phyloP scores from a whole-genome alignment of 1,140 invertebrate species.

The Penaeus indicus region DNA sequence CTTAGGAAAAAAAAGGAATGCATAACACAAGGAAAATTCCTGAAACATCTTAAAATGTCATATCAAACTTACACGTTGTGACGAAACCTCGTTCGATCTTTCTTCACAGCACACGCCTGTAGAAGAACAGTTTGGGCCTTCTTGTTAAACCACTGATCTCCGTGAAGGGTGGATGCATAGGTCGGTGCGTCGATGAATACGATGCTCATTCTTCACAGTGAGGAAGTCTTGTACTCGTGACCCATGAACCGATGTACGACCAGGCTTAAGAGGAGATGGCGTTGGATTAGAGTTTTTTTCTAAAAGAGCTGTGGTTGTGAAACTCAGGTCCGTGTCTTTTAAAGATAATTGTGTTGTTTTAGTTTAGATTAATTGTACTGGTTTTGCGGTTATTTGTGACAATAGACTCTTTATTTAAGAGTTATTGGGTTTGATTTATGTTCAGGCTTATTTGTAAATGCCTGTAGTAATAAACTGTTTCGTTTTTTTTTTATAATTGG shows the following conservation, averaged over 20 bases:
- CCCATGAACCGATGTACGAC: slow-evolving; percentile 66
- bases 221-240: slow-evolving; percentile 58
- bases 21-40: too few relatives aligned
- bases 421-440: too few relatives aligned
- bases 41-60: neutral
- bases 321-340: neutral
- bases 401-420: too few relatives aligned
- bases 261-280: slow-evolving; percentile 38
- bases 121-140: slow-evolving; percentile 66
- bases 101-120: slow-evolving; percentile 61
- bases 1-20: too few relatives aligned
- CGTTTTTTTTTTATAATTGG: too few relatives aligned
- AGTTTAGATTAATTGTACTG: too few relatives aligned
- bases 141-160: slow-evolving; percentile 65
- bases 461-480: too few relatives aligned
- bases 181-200: slow-evolving; percentile 49
- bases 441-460: too few relatives aligned
- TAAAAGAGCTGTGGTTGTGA: neutral
- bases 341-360: too few relatives aligned
- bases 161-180: slow-evolving; percentile 64
- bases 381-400: too few relatives aligned
- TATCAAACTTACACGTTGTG: neutral
- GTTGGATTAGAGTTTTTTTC: neutral
- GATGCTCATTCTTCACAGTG: slow-evolving; percentile 15
- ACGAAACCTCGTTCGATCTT: slow-evolving; percentile 37